Evolutionary conservation across 2,888 invertebrate species (phyloP).

Genomic region (Lysandra coridon): DNA sequence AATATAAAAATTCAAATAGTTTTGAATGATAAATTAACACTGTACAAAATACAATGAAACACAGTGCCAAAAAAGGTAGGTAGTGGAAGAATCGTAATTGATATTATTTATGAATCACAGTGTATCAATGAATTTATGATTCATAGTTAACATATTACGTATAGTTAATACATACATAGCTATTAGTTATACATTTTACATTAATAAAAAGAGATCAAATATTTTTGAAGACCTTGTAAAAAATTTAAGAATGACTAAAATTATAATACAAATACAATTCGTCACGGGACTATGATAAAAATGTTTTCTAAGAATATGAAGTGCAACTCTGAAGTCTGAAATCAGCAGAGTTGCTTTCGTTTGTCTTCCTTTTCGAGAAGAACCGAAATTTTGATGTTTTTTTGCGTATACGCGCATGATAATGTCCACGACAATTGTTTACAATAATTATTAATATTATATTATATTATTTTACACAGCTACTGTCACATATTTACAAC

Average conservation of each 20-base stretch:
- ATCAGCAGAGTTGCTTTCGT: background rate
- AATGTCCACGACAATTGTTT: background rate
- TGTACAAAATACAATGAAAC: background rate
- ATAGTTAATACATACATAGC: background rate
- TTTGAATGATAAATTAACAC: background rate
- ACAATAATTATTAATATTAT: background rate
- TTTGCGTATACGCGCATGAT: background rate
- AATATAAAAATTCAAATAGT: background rate
- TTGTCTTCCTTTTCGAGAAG: background rate
- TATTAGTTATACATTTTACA: background rate
- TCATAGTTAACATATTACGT: too few relatives aligned
- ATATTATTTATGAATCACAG: background rate
- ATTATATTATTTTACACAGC: background rate
- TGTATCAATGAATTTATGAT: background rate
- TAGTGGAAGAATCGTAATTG: background rate
- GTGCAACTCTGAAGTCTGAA: background rate
- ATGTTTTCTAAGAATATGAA: background rate
- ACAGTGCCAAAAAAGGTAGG: background rate
- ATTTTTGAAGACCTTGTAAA: background rate
- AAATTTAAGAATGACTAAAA: background rate
- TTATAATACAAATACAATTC: background rate
- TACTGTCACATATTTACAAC: conserved; percentile 2
- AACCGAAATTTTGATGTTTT: background rate
- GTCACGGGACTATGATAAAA: background rate
- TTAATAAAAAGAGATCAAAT: background rate